Evolutionary conservation across 2,888 invertebrate species (phyloP).

Genomic region (Eupithecia subfuscata): DNA sequence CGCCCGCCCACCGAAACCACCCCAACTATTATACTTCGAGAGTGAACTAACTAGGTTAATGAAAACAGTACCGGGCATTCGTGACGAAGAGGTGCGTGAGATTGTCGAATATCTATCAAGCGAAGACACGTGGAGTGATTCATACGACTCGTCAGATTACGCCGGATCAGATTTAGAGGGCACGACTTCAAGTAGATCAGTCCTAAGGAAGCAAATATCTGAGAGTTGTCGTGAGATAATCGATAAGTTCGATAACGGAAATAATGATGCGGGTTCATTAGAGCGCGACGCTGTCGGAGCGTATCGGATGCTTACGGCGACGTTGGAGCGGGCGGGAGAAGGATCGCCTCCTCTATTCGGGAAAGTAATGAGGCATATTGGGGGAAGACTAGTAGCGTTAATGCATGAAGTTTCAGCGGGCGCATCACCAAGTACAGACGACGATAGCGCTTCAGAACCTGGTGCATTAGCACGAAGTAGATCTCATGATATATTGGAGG

Average conservation of each 20-base stretch:
- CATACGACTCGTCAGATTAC: conserved; percentile 96
- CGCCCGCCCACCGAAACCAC: conserved; percentile 88
- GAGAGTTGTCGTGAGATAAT: conserved; percentile 95
- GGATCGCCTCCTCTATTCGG: conserved; percentile 93
- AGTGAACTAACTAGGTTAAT: conserved; percentile 94
- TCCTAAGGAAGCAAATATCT: conserved; percentile 92
- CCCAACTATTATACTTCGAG: conserved; percentile 94
- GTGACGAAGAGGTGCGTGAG: conserved; percentile 95
- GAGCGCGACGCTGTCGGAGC: conserved; percentile 92
- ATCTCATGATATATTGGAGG: conserved; percentile 91
- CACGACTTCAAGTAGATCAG: conserved; percentile 85
- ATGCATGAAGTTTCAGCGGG: conserved; percentile 97
- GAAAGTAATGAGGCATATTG: conserved; percentile 96
- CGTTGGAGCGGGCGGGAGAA: conserved; percentile 89
- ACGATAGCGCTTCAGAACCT: conserved; percentile 89
- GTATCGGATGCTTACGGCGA: conserved; percentile 93
- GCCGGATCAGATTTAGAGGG: conserved; percentile 94
- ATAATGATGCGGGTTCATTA: conserved; percentile 83
- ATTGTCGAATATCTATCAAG: conserved; percentile 96
- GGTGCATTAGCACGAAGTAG: conserved; percentile 89
- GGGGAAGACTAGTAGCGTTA: conserved; percentile 92
- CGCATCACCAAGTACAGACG: conserved; percentile 88
- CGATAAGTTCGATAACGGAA: conserved; percentile 92
- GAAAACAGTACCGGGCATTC: conserved; percentile 96
- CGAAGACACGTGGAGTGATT: conserved; percentile 97